Conservation (phyloP, 2,797 vertebrate genomes). For the Dendrocincla fuliginosa region DNA sequence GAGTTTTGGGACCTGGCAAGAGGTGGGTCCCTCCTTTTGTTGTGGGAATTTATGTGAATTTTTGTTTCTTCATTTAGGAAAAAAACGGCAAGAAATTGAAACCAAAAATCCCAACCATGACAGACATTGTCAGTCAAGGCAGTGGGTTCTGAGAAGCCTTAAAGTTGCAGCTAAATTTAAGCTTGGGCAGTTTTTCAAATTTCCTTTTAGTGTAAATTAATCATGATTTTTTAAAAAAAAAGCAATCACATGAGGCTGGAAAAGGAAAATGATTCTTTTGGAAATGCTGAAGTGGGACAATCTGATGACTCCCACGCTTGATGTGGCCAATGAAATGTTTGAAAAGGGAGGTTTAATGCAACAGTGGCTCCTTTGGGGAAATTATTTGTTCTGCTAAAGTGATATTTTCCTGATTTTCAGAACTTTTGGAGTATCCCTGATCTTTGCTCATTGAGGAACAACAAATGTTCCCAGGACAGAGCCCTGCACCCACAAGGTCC, state of each 20-base stretch:
- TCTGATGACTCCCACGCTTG: neutral
- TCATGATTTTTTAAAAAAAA: slow-evolving; percentile 23
- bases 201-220: slow-evolving; percentile 50
- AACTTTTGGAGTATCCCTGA: neutral
- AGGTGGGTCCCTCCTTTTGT: neutral
- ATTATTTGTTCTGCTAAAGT: fast-evolving
- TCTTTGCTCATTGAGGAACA: neutral
- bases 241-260: neutral
- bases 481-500: neutral
- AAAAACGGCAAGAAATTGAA: neutral
- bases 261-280: neutral
- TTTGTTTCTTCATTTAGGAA: neutral
- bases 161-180: neutral
- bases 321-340: neutral
- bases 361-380: neutral
- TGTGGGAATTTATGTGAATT: neutral
- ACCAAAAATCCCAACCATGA: neutral
- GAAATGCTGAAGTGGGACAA: neutral
- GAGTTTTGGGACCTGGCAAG: neutral
- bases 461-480: neutral
- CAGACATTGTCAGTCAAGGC: neutral
- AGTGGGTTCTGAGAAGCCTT: neutral
- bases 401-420: neutral
- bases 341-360: neutral
- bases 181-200: neutral